Percentiles rank a stretch among this genome's conserved stretches.
These are phyloP conservation scores for Bombycilla garrulus DNA, from an alignment of 2,113 vertebrate species.

Conservation along the genomic window DNA sequence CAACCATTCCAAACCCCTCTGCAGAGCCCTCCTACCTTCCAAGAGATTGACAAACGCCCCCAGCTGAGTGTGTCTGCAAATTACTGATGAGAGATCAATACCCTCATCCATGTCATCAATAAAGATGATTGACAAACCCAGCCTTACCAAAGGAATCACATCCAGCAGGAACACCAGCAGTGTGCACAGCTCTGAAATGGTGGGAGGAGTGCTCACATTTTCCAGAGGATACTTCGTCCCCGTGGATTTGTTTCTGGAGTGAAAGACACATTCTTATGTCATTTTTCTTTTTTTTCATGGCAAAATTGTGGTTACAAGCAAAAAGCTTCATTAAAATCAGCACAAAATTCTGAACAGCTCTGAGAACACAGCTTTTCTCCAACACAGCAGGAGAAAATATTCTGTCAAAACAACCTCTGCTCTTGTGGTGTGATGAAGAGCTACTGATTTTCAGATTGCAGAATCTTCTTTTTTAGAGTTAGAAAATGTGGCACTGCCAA, in stretches of 20 bases:
- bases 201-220: conserved; percentile 65
- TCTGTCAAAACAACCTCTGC: neutral
- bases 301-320: neutral
- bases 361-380: too few species aligned
- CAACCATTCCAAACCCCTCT: too few species aligned
- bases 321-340: neutral
- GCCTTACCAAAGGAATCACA: conserved; percentile 89
- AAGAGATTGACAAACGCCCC: too few species aligned
- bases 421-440: neutral
- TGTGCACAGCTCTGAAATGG: conserved; percentile 84
- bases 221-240: conserved; percentile 19
- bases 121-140: neutral
- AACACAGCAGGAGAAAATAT: neutral
- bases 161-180: conserved; percentile 92
- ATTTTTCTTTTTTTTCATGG: neutral
- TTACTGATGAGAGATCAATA: too few species aligned
- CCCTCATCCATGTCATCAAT: too few species aligned
- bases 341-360: neutral
- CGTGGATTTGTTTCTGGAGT: conserved; percentile 45
- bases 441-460: neutral
- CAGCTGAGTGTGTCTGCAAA: too few species aligned
- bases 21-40: too few species aligned
- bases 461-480: neutral
- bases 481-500: neutral
- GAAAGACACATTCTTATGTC: neutral